phyloP scores from a whole-genome alignment of 2,797 vertebrate species.

The Labeo calbasu region DNA sequence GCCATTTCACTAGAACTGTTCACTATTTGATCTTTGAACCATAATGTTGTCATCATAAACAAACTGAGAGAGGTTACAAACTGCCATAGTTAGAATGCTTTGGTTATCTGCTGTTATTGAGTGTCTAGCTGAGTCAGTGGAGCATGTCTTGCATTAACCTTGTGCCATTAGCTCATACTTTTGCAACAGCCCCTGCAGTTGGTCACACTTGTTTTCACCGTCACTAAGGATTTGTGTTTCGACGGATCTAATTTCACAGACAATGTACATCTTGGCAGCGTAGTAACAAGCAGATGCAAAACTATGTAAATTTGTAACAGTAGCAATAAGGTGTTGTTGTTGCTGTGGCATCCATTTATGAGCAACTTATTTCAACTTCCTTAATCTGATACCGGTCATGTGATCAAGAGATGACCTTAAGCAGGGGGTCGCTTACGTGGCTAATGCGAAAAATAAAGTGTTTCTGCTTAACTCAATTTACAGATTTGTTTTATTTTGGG shows the following conservation, averaged over 20 bases:
- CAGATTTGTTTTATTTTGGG: not conserved
- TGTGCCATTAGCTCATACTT: not conserved
- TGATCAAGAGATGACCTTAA: not conserved
- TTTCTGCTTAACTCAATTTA: not conserved
- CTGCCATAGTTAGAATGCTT: not conserved
- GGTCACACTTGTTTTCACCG: not conserved
- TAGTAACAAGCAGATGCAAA: slow-evolving; percentile 12
- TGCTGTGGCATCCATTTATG: not conserved
- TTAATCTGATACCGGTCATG: not conserved
- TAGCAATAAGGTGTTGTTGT: not conserved
- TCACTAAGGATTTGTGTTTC: not conserved
- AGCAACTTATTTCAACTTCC: not conserved
- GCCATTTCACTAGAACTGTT: not conserved
- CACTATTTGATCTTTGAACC: not conserved
- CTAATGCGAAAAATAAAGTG: not conserved
- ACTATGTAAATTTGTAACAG: slow-evolving; percentile 4
- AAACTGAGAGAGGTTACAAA: not conserved
- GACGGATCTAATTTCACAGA: not conserved
- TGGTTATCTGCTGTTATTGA: slow-evolving; percentile 22
- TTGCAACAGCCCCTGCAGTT: not conserved
- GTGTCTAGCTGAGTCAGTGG: not conserved
- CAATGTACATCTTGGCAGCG: not conserved
- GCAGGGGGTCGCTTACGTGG: not conserved
- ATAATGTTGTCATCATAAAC: slow-evolving; percentile 35
- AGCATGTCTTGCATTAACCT: slow-evolving; percentile 29